These are phyloP conservation scores for Galbula dea DNA, from an alignment of 2,113 vertebrate species.

Conservation along the genomic window DNA sequence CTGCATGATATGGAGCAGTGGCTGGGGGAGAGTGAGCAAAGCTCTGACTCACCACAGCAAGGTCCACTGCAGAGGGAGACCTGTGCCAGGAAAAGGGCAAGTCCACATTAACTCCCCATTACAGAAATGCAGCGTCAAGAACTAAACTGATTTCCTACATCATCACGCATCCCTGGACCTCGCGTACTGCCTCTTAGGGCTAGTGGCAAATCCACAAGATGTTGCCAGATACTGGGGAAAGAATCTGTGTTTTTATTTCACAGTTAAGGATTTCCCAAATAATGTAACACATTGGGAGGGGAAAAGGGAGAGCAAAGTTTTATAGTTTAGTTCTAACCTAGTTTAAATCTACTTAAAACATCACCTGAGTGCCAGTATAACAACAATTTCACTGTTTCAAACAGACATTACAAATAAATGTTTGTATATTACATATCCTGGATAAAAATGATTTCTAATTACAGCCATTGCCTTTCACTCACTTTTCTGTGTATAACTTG, in stretches of 20 bases:
- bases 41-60: neutral
- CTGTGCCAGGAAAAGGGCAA: neutral
- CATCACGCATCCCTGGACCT: neutral
- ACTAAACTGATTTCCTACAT: neutral
- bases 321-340: neutral
- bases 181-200: neutral
- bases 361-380: neutral
- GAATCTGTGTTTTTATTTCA: neutral
- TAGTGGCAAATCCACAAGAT: neutral
- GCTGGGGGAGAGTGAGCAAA: neutral
- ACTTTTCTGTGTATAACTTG: neutral
- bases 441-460: neutral
- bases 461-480: neutral
- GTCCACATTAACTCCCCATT: neutral
- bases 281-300: neutral
- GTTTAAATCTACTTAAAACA: neutral
- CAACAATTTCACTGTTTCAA: neutral
- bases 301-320: neutral
- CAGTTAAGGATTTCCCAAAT: neutral
- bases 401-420: neutral
- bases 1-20: fast-evolving
- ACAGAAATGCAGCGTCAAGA: neutral
- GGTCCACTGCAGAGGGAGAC: fast-evolving
- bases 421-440: neutral
- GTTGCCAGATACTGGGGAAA: neutral